A percentile compares a stretch with the other conserved stretches of the same genome.
Conservation (phyloP, 2,888 invertebrate genomes). For the Metalampra italica region DNA sequence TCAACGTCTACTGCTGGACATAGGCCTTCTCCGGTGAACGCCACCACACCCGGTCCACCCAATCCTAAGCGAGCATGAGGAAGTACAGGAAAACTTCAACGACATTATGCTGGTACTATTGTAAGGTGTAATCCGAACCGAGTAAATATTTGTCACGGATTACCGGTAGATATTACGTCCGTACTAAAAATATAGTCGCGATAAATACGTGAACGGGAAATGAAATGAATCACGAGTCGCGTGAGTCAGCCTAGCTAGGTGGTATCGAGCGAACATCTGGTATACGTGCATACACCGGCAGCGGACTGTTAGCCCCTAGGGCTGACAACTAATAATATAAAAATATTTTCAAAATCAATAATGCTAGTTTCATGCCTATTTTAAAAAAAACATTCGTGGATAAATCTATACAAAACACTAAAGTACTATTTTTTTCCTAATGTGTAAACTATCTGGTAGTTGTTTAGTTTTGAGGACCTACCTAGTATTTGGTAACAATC, state of each 20-base stretch:
- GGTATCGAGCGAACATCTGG: constrained; percentile 59
- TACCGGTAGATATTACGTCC: constrained; percentile 3
- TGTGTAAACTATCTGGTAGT: too few relatives aligned
- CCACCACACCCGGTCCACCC: too few relatives aligned
- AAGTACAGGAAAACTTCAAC: neutral
- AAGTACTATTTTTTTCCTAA: too few relatives aligned
- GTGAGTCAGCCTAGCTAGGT: constrained; percentile 51
- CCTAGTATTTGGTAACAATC: too few relatives aligned
- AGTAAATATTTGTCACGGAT: neutral
- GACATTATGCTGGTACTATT: neutral
- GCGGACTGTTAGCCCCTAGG: constrained; percentile 31
- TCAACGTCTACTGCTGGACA: too few relatives aligned
- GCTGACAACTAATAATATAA: neutral
- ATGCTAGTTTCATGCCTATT: too few relatives aligned
- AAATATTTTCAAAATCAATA: too few relatives aligned
- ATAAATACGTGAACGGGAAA: constrained; percentile 42
- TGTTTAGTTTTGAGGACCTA: too few relatives aligned
- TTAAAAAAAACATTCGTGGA: too few relatives aligned
- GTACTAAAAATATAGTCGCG: constrained; percentile 40
- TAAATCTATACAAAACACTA: too few relatives aligned
- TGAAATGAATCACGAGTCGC: constrained; percentile 45
- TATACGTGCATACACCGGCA: constrained; percentile 20
- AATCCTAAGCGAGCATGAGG: too few relatives aligned
- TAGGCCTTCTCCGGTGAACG: too few relatives aligned
- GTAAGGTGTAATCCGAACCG: neutral